Evolutionary conservation across 53 echinoderm and acorn worm species (phyloP).

Genomic region (Antedon mediterranea): DNA sequence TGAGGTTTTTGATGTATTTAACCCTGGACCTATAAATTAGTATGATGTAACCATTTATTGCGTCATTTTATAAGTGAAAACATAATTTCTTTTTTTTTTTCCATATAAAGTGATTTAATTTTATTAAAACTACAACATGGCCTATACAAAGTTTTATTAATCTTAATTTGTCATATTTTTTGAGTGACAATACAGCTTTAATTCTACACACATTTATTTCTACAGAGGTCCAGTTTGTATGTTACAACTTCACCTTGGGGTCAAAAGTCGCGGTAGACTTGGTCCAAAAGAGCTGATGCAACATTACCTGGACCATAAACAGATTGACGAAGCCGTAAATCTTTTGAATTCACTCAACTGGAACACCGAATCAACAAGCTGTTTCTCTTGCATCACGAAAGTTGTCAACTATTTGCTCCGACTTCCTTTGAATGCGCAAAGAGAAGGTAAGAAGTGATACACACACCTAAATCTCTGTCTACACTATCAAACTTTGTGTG

Average conservation of each 20-base stretch:
- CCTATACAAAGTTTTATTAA: too few relatives aligned
- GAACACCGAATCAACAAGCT: conserved; percentile 77
- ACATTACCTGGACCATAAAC: conserved; percentile 67
- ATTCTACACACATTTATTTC: neutral
- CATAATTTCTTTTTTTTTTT: too few relatives aligned
- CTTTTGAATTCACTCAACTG: conserved; percentile 74
- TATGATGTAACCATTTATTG: too few relatives aligned
- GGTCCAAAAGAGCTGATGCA: conserved; percentile 65
- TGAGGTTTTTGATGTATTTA: too few relatives aligned
- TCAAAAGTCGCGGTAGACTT: conserved; percentile 62
- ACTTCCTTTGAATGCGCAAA: conserved; percentile 55
- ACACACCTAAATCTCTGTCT: too few relatives aligned
- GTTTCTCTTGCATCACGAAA: conserved; percentile 49
- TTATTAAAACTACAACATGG: too few relatives aligned
- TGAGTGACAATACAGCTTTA: too few relatives aligned
- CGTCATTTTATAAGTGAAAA: too few relatives aligned
- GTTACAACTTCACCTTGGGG: conserved; percentile 67
- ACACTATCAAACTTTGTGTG: too few relatives aligned
- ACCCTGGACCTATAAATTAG: too few relatives aligned
- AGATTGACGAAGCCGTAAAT: conserved; percentile 78
- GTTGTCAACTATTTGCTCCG: conserved; percentile 68
- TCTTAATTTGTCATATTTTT: too few relatives aligned
- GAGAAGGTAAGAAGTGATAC: conserved; percentile 54
- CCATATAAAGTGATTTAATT: too few relatives aligned
- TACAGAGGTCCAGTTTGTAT: conserved; percentile 73